phyloP scores from a whole-genome alignment of 2,113 vertebrate species.

The Phrynocephalus versicolor region DNA sequence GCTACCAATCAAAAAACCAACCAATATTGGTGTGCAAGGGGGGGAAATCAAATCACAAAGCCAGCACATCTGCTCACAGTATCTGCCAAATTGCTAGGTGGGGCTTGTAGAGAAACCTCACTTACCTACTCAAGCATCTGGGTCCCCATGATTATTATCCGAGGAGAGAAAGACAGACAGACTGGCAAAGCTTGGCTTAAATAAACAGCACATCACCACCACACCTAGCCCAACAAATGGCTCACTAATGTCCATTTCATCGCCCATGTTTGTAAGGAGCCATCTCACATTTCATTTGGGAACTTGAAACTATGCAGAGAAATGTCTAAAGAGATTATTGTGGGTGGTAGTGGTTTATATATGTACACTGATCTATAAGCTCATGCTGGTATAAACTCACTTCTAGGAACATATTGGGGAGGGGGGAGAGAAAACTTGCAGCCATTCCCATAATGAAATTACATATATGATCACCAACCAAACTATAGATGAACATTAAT shows the following conservation, averaged over 20 bases:
- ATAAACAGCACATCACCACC: slow-evolving; percentile 56
- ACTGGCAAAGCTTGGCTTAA: slow-evolving; percentile 64
- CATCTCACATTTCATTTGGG: neutral
- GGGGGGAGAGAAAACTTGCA: neutral
- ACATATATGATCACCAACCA: neutral
- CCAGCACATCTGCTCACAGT: slow-evolving; percentile 74
- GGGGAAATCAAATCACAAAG: slow-evolving; percentile 43
- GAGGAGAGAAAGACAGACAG: slow-evolving; percentile 47
- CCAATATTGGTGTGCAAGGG: slow-evolving; percentile 70
- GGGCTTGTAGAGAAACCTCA: slow-evolving; percentile 78
- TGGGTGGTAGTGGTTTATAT: neutral
- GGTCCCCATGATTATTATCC: slow-evolving; percentile 71
- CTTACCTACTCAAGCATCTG: slow-evolving; percentile 78
- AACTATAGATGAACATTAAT: neutral
- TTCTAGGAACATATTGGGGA: neutral
- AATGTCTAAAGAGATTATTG: neutral
- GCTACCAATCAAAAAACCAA: slow-evolving; percentile 66
- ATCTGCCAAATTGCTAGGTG: slow-evolving; percentile 76
- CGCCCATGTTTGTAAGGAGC: slow-evolving; percentile 9
- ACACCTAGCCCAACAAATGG: neutral
- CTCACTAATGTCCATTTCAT: slow-evolving; percentile 24
- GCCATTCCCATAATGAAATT: neutral
- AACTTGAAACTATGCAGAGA: neutral
- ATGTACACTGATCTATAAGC: neutral
- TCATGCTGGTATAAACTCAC: neutral